These are phyloP conservation scores for Spatulosminthurus flaviceps DNA, from an alignment of 2,888 invertebrate species.

Conservation along the genomic window DNA sequence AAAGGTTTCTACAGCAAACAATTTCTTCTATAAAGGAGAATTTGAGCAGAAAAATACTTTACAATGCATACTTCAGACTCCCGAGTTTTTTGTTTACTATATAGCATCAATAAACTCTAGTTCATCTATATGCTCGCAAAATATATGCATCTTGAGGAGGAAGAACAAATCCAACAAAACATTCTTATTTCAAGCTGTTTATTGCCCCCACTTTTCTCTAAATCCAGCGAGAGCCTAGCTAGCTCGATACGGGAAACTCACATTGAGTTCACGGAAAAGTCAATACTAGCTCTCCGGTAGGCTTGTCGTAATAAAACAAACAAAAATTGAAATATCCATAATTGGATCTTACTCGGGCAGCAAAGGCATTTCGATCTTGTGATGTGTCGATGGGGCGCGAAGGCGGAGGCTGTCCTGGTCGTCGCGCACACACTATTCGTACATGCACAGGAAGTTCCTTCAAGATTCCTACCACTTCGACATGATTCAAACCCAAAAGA, in stretches of 20 bases:
- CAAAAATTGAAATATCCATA: constrained; percentile 14
- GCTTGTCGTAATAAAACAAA: constrained; percentile 1
- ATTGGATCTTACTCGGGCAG: constrained; percentile 72
- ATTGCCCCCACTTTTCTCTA: not conserved
- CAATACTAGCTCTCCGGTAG: not conserved
- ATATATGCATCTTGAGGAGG: not conserved
- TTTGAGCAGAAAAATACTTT: constrained; percentile 2
- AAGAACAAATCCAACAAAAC: not conserved
- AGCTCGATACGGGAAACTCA: not conserved
- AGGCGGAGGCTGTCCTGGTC: constrained; percentile 68
- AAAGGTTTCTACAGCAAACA: not conserved
- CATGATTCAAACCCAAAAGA: constrained; percentile 89
- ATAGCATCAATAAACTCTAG: not conserved
- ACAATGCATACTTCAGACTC: no score
- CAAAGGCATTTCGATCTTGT: constrained; percentile 80
- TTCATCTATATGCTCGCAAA: not conserved
- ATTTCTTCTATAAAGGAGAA: not conserved
- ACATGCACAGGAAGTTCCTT: constrained; percentile 86
- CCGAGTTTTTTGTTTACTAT: no score
- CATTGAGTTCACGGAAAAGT: not conserved
- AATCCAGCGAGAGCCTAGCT: not conserved
- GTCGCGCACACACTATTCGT: constrained; percentile 86
- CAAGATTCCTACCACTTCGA: constrained; percentile 91
- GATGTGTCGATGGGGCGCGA: constrained; percentile 79
- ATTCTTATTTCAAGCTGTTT: constrained; percentile 13